Conservation (phyloP, 2,113 vertebrate genomes). For the Neomonachus schauinslandi region DNA sequence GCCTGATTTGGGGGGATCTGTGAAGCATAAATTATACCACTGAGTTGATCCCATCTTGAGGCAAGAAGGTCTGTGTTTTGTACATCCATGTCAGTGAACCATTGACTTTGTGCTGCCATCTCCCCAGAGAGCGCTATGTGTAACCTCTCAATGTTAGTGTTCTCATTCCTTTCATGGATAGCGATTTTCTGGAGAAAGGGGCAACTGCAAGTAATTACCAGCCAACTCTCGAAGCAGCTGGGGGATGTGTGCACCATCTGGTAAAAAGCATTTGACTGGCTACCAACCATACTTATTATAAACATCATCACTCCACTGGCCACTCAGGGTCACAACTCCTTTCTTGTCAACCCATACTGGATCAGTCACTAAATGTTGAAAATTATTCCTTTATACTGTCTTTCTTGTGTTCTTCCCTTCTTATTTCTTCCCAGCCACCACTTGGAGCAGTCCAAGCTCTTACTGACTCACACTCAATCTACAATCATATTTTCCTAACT, state of each 20-base stretch:
- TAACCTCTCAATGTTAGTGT: not conserved
- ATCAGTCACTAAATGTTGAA: not conserved
- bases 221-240: not conserved
- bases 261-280: not conserved
- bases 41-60: not conserved
- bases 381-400: not conserved
- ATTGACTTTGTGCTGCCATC: not conserved
- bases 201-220: not conserved
- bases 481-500: not conserved
- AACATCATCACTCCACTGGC: not conserved
- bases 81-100: not conserved
- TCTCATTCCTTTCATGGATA: not conserved
- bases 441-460: not conserved
- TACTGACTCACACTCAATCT: not conserved
- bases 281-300: not conserved
- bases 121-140: not conserved
- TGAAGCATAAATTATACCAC: not conserved
- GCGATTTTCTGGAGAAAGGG: not conserved
- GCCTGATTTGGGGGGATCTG: not conserved
- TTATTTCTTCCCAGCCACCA: not conserved
- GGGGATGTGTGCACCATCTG: not conserved
- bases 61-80: not conserved
- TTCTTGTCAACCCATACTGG: not conserved
- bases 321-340: not conserved
- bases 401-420: not conserved